Evolutionary conservation across 2,113 vertebrate genomes (phyloP).

Genomic region (Microtus pennsylvanicus): DNA sequence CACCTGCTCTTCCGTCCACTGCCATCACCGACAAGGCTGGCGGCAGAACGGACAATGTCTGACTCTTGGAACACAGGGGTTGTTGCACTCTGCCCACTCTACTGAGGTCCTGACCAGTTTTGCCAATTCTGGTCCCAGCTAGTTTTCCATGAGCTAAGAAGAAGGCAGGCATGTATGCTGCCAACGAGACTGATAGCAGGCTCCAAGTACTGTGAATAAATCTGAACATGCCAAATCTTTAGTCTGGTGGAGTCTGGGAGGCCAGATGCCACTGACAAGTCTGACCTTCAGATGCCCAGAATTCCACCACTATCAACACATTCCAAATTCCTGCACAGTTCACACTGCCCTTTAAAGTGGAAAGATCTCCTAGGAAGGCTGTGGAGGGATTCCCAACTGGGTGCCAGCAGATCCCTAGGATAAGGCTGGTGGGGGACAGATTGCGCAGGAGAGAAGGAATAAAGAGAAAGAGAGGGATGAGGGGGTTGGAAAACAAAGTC

Average conservation of each 20-base stretch:
- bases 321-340: not conserved
- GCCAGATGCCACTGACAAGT: conserved; percentile 29
- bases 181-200: conserved; percentile 31
- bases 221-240: conserved; percentile 21
- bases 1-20: not conserved
- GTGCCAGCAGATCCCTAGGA: not conserved
- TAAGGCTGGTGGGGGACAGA: not conserved
- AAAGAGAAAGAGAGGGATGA: not conserved
- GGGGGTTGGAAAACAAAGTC: not conserved
- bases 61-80: not conserved
- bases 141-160: conserved; percentile 44
- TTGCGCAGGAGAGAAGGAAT: not conserved
- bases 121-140: not conserved
- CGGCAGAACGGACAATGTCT: not conserved
- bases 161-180: not conserved
- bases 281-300: conserved; percentile 16
- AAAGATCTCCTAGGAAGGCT: not conserved
- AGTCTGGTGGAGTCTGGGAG: conserved; percentile 27
- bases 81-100: fast-evolving
- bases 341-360: not conserved
- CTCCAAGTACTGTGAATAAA: conserved; percentile 35
- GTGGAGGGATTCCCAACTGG: not conserved
- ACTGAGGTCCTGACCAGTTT: not conserved
- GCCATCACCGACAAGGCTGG: not conserved
- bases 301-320: conserved; percentile 61